Evolutionary conservation across 2,797 vertebrate genomes (phyloP), one percentile per base, ranked within the genome.

Genomic region (Erethizon dorsatum): DNA sequence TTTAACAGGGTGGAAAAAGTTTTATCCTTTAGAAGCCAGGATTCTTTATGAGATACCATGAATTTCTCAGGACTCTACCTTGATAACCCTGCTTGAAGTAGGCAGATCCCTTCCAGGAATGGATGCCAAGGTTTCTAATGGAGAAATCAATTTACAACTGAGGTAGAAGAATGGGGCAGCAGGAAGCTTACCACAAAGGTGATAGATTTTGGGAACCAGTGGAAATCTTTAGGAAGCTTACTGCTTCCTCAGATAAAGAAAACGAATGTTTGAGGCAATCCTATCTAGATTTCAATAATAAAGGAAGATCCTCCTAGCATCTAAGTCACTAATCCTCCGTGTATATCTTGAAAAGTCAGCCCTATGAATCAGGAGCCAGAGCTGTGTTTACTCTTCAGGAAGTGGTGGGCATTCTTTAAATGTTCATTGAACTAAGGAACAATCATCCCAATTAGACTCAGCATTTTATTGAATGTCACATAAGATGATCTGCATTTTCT

Each of bases 401-500:
- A 75, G 17, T 45, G 13, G 65, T 54, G 79, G n/a, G 63, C 31
- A 80, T 63, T 85, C 92, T 57, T 79, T 85, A 85, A 87, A 22
- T 63, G 41, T 63, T 86, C 57, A 57, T 3, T 37, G 26, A 89
- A 89, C 54, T 90, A 65, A 85, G 17, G 28, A 75, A 56, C 20
- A 77, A 28, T 85, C 63, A 80, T 73, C 33, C 41, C 86, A 92
- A 84, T 84, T 84, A 84, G 26, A 83, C 47, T 88, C 57, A 57
- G 11, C n/a, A 83, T 54, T 63, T 97, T 59, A 50, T 31, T n/a
- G 8, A 63, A 54, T 63, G 56, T 82, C 59, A 86, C 4, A 31
- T 28, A 54, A 80, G 28, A 88, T 31, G 20, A 89, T 91, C 50
- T 85, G 26, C 92, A 31, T 97, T 97, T 87, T 88, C 75, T 20